Evolutionary conservation across 1,140 invertebrate genomes (phyloP), one percentile per base, ranked within the genome.

Genomic region (Temnothorax nylanderi): DNA sequence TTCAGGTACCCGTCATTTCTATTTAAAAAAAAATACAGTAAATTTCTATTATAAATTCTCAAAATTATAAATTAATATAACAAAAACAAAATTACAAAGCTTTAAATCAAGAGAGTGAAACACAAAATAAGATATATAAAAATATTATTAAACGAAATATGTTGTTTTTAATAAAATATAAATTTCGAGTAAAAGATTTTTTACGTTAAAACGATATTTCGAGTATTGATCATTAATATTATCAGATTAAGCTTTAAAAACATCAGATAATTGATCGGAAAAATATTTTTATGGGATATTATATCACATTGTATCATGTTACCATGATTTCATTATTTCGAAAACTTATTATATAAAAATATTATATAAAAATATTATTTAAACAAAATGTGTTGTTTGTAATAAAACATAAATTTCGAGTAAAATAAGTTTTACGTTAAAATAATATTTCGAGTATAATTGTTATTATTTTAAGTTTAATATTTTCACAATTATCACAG

Each of bases 31-130:
- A 41, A 16, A 21, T 56, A 47, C 11, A 47, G 47, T 75, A 8
- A 75, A 13, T 58, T 56, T 75, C 3, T 16, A 37, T 2, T n/a
- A 34, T 34, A 74, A 74, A 21, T 56, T 56, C 18, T n/a, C n/a
- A 26, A 47, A 26, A 47, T 26, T n/a, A 34, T 37, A 75, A 41
- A 16, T 26, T 26, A 26, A 26, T 26, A 26, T 26, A 16, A 56
- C 13, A 75, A 76, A 58, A 58, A 26, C 21, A 41, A 8, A 54
- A 51, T 10, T 75, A 10, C n/a, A 56, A 51, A 56, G 2, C 1
- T 75, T 51, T n/a, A 37, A 74, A 74, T 74, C 37, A 74, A 72
- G 10, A 54, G 34, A 54, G 18, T 72, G 0, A 37, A 34, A 54
- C 3, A 37, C 3, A 37, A 74, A 37, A 54, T 67, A n/a, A 41